These are phyloP conservation scores for Hesperia comma DNA, from an alignment of 2,888 invertebrate species.

Conservation along the genomic window DNA sequence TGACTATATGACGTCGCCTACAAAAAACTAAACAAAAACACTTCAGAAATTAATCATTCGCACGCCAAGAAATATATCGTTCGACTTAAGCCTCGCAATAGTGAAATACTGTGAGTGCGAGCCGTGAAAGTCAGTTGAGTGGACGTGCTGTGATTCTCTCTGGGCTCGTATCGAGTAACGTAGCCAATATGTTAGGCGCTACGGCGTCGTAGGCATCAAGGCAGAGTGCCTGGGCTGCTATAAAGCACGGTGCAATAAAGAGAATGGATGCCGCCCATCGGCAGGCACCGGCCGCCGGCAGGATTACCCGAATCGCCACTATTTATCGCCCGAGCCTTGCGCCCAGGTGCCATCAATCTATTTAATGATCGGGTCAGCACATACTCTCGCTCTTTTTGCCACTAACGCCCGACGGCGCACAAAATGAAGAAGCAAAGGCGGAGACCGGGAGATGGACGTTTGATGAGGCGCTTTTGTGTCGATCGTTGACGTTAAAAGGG, in stretches of 20 bases:
- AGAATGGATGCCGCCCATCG: conserved; percentile 83
- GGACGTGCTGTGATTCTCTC: conserved; percentile 44
- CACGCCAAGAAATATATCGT: conserved; percentile 31
- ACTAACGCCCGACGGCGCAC: conserved; percentile 60
- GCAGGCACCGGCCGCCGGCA: conserved; percentile 73
- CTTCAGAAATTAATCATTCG: conserved; percentile 42
- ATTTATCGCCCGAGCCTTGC: conserved; percentile 82
- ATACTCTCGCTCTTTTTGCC: conserved; percentile 78
- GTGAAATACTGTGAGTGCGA: conserved; percentile 29
- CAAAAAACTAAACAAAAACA: conserved; percentile 25
- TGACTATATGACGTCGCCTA: conserved; percentile 13
- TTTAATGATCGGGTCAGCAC: conserved; percentile 85
- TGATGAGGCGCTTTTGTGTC: conserved; percentile 83
- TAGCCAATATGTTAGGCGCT: conserved; percentile 73
- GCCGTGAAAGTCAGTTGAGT: conserved; percentile 39
- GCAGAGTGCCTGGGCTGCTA: conserved; percentile 71
- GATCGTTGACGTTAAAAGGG: conserved; percentile 75
- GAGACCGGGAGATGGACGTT: conserved; percentile 77
- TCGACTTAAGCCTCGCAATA: conserved; percentile 30
- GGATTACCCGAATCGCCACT: conserved; percentile 84
- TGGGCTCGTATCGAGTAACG: conserved; percentile 50
- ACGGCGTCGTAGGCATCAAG: conserved; percentile 72
- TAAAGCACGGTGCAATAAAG: conserved; percentile 84
- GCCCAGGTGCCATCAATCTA: conserved; percentile 84
- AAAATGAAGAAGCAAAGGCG: conserved; percentile 71